These are phyloP conservation scores for Ochropleura plecta DNA, from an alignment of 2,888 invertebrate species.

Conservation along the genomic window DNA sequence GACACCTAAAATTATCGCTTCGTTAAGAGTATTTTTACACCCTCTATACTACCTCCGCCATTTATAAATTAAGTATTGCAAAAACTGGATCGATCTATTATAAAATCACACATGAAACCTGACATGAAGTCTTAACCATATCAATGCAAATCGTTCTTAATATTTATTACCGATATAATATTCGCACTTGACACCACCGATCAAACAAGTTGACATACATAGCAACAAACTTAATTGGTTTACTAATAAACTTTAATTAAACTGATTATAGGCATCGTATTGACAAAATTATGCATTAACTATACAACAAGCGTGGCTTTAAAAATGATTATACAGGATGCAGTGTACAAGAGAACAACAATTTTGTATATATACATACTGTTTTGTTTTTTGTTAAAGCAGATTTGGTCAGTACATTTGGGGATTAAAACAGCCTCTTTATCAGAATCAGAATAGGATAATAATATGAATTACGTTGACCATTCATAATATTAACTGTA, in stretches of 20 bases:
- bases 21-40: no score
- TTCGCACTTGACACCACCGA: slow-evolving; percentile 59
- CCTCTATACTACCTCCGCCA: not conserved
- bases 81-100: not conserved
- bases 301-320: slow-evolving; percentile 32
- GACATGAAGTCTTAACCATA: slow-evolving; percentile 8
- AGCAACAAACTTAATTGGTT: slow-evolving; percentile 65
- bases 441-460: no score
- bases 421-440: no score
- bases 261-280: slow-evolving; percentile 30
- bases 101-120: slow-evolving; percentile 12
- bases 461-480: no score
- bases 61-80: not conserved
- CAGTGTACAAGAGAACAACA: not conserved
- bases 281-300: slow-evolving; percentile 47
- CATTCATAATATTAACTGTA: no score
- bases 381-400: no score
- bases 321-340: not conserved
- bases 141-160: slow-evolving; percentile 40
- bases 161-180: slow-evolving; percentile 52
- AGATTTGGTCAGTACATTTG: no score
- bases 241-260: slow-evolving; percentile 64
- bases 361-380: not conserved
- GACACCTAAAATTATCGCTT: no score
- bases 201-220: slow-evolving; percentile 64